Evolutionary conservation across 2,797 vertebrate genomes (phyloP).

Genomic region (Hippopotamyrus pictus): DNA sequence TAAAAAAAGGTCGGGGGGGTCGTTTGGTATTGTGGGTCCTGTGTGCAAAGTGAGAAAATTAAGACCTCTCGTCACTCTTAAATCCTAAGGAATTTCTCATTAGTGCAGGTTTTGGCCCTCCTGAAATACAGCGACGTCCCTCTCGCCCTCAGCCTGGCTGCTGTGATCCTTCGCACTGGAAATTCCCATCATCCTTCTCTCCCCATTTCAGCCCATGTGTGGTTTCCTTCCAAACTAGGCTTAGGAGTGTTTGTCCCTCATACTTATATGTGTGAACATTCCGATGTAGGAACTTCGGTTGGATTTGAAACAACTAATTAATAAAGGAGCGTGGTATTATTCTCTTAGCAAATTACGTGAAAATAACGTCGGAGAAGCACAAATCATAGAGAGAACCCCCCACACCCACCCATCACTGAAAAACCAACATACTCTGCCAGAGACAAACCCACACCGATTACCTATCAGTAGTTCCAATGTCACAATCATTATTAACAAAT

Average conservation of each 20-base stretch:
- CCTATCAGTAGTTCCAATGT: not conserved
- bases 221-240: not conserved
- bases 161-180: not conserved
- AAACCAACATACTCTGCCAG: not conserved
- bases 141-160: not conserved
- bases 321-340: not conserved
- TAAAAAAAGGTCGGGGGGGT: conserved; percentile 7
- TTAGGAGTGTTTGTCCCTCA: not conserved
- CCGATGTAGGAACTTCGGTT: not conserved
- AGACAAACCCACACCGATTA: not conserved
- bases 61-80: conserved; percentile 21
- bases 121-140: not conserved
- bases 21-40: not conserved
- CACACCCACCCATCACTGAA: not conserved
- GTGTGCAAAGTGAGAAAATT: conserved; percentile 14
- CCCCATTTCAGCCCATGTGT: not conserved
- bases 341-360: not conserved
- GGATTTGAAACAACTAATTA: not conserved
- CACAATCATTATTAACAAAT: not conserved
- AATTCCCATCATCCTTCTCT: not conserved
- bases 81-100: conserved; percentile 24
- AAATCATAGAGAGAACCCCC: not conserved
- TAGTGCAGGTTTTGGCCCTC: not conserved
- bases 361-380: not conserved
- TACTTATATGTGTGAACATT: not conserved